Percentiles rank a stretch among this genome's conserved stretches.
phyloP scores from a whole-genome alignment of 1,140 invertebrate species.

The Ceratina australensis region DNA sequence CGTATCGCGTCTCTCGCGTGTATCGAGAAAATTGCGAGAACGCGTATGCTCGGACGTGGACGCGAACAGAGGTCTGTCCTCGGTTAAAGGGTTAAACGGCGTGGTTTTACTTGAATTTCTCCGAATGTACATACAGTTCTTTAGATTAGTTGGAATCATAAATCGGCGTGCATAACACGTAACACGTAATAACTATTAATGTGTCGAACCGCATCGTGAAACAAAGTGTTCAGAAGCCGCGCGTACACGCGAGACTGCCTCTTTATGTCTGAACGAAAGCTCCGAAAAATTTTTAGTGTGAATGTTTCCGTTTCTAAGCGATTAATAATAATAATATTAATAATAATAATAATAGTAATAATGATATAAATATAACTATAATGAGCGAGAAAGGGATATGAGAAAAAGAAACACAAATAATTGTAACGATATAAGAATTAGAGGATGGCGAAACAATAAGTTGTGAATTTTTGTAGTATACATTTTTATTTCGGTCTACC shows the following conservation, averaged over 20 bases:
- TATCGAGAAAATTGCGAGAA: no score
- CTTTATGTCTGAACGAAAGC: slow-evolving; percentile 58
- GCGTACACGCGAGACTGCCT: slow-evolving; percentile 47
- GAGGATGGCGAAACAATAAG: slow-evolving; percentile 67
- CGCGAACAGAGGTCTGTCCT: no score
- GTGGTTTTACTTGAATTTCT: slow-evolving; percentile 1
- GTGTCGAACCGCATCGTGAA: slow-evolving; percentile 23
- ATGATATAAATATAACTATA: slow-evolving; percentile 54
- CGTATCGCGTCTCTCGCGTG: no score
- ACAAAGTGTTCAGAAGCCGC: slow-evolving; percentile 47
- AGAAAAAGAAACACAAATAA: slow-evolving; percentile 59
- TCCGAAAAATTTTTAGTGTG: slow-evolving; percentile 69
- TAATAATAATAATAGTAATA: slow-evolving; percentile 55
- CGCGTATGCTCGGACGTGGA: no score
- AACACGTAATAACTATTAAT: neutral
- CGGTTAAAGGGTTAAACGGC: no score
- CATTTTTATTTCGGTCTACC: slow-evolving; percentile 67
- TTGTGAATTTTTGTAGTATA: slow-evolving; percentile 73
- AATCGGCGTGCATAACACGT: neutral
- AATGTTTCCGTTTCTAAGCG: slow-evolving; percentile 68
- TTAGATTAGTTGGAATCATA: slow-evolving; percentile 16
- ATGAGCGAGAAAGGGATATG: slow-evolving; percentile 52
- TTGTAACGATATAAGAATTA: slow-evolving; percentile 66
- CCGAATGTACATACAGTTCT: slow-evolving; percentile 21
- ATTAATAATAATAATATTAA: slow-evolving; percentile 58